Conservation (phyloP, 1,140 invertebrate species). For the Gerris buenoi region DNA sequence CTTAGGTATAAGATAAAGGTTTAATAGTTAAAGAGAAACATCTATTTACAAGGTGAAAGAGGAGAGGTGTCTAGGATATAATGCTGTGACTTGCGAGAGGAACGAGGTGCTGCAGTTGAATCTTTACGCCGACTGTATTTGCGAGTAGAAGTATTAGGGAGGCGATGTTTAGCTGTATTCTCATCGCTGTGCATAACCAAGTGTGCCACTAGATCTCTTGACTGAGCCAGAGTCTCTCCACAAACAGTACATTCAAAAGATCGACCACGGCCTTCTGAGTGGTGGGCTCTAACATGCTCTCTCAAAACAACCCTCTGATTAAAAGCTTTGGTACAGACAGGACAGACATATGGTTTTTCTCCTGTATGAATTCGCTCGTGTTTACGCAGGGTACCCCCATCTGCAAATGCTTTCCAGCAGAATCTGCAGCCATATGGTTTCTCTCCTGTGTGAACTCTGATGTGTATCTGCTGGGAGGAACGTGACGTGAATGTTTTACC, state of each 20-base stretch:
- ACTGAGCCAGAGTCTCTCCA: slow-evolving; percentile 44
- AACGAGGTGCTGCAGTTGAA: slow-evolving; percentile 49
- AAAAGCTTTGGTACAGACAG: slow-evolving; percentile 76
- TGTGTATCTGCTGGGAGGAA: slow-evolving; percentile 56
- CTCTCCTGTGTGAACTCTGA: slow-evolving; percentile 70
- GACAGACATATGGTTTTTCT: slow-evolving; percentile 89
- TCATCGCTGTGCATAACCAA: slow-evolving; percentile 67
- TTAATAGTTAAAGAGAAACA: no score
- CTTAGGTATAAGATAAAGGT: no score
- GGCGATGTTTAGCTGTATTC: slow-evolving; percentile 59
- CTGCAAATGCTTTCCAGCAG: slow-evolving; percentile 97
- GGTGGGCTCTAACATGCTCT: slow-evolving; percentile 66
- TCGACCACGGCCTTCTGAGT: slow-evolving; percentile 50
- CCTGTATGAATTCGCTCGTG: slow-evolving; percentile 96
- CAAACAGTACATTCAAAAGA: slow-evolving; percentile 57
- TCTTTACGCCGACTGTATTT: slow-evolving; percentile 54
- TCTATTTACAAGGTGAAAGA: neutral
- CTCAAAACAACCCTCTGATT: slow-evolving; percentile 68
- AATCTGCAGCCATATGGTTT: slow-evolving; percentile 84
- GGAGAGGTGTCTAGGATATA: neutral
- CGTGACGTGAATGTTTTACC: slow-evolving; percentile 71
- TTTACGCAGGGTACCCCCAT: slow-evolving; percentile 88
- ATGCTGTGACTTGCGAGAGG: slow-evolving; percentile 1
- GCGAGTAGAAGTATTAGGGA: slow-evolving; percentile 48
- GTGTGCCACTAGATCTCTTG: slow-evolving; percentile 58